Percentiles rank a stretch among this genome's conserved stretches.
Conservation (phyloP, 2,888 invertebrate genomes). For the Dorcus hopei region DNA sequence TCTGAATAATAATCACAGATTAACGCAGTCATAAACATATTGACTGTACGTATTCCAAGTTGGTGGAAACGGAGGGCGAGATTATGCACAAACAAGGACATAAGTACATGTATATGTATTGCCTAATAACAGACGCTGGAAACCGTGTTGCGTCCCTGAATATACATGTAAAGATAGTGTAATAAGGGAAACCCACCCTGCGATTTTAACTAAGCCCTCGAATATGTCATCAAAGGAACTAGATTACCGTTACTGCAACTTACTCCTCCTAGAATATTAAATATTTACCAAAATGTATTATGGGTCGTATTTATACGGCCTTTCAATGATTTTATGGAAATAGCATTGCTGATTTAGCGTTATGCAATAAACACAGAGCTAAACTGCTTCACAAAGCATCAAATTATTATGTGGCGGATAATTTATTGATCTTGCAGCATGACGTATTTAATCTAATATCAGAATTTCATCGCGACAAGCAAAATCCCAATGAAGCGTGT, state of each 20-base stretch:
- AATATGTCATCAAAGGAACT: conserved; percentile 32
- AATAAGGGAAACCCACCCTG: conserved; percentile 15
- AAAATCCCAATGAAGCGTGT: conserved; percentile 30
- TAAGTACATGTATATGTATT: conserved; percentile 15
- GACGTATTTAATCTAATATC: conserved; percentile 26
- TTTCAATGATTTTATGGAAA: no score
- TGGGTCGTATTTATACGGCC: no score
- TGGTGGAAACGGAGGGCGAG: not conserved
- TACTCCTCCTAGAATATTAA: conserved; percentile 7
- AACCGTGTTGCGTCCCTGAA: conserved; percentile 26
- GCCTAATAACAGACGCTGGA: conserved; percentile 16
- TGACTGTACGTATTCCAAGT: not conserved
- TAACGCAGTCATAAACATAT: not conserved
- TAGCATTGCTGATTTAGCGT: no score
- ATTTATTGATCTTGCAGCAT: conserved; percentile 11
- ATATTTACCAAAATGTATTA: conserved; percentile 8
- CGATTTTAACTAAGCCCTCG: conserved; percentile 29
- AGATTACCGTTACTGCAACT: conserved; percentile 13
- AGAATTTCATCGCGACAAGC: conserved; percentile 30
- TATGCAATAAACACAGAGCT: not conserved
- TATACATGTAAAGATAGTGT: conserved; percentile 28
- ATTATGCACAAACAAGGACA: conserved; percentile 3
- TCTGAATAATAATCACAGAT: not conserved
- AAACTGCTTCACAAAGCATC: not conserved
- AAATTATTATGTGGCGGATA: conserved; percentile 3